phyloP scores from a whole-genome alignment of 2,113 vertebrate genomes.

The Tamias sibiricus region DNA sequence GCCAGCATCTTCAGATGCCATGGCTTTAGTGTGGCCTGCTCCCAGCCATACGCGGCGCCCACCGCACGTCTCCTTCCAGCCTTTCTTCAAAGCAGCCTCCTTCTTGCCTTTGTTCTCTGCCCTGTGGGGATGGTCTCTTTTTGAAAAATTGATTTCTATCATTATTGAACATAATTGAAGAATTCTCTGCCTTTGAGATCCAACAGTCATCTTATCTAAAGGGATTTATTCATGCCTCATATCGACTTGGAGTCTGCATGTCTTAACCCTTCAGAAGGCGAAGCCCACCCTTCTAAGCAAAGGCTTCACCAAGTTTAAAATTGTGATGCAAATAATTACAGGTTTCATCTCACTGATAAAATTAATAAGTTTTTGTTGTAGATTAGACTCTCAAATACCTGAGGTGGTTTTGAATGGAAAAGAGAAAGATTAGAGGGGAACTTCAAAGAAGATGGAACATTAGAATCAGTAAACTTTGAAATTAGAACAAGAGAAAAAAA shows the following conservation, averaged over 20 bases:
- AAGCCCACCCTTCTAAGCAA: not conserved
- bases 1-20: not conserved
- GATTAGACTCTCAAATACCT: conserved; percentile 46
- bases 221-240: conserved; percentile 28
- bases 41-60: not conserved
- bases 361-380: conserved; percentile 56
- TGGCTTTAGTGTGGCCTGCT: not conserved
- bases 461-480: conserved; percentile 40
- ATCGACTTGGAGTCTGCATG: not conserved
- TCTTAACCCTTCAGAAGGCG: conserved; percentile 42
- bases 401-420: conserved; percentile 29
- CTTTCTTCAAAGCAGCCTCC: conserved; percentile 47
- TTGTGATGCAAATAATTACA: conserved; percentile 15
- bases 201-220: conserved; percentile 50
- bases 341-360: conserved; percentile 37
- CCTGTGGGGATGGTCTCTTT: conserved; percentile 1
- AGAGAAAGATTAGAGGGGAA: conserved; percentile 1
- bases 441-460: conserved; percentile 51
- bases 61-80: not conserved
- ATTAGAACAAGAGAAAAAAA: not conserved
- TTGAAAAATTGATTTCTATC: conserved; percentile 63
- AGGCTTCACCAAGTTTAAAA: conserved; percentile 23
- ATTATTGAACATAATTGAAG: conserved; percentile 61
- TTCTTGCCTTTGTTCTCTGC: conserved; percentile 58
- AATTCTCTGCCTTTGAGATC: conserved; percentile 47